phyloP scores from a whole-genome alignment of 2,888 invertebrate species.

The Lasioglossum oenotherae region DNA sequence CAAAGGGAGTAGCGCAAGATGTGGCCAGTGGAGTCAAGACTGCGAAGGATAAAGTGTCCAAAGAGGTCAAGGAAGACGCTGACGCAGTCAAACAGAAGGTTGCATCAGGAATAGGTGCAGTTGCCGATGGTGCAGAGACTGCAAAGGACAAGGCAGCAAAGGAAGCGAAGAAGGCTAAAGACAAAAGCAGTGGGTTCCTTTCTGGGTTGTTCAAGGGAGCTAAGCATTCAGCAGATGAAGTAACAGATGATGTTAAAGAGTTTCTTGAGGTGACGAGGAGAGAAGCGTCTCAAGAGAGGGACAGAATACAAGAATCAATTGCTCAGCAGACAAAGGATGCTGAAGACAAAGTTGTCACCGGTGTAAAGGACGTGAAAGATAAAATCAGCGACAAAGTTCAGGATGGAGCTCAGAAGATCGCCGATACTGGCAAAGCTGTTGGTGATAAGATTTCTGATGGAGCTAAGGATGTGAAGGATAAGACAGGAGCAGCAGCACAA shows the following conservation, averaged over 20 bases:
- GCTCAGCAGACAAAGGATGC: too few relatives aligned
- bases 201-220: constrained; percentile 71
- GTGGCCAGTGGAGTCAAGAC: constrained; percentile 22
- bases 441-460: constrained; percentile 66
- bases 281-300: constrained; percentile 37
- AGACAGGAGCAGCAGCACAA: constrained; percentile 30
- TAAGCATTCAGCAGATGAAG: constrained; percentile 70
- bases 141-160: background rate
- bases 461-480: constrained; percentile 45
- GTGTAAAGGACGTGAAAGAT: constrained; percentile 40
- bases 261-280: constrained; percentile 75
- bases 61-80: constrained; percentile 67
- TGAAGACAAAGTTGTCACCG: background rate
- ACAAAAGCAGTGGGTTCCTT: constrained; percentile 77
- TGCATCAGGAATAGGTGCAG: constrained; percentile 22
- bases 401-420: constrained; percentile 14
- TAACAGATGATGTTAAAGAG: constrained; percentile 70
- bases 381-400: constrained; percentile 25
- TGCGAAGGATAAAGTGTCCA: constrained; percentile 55
- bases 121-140: constrained; percentile 81
- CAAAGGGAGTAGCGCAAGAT: background rate
- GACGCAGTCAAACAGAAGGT: constrained; percentile 49
- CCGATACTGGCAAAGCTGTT: constrained; percentile 25
- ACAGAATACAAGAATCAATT: too few relatives aligned
- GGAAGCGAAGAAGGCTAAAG: constrained; percentile 62